Conservation (phyloP, 2,888 invertebrate genomes). For the Linyphia triangularis region DNA sequence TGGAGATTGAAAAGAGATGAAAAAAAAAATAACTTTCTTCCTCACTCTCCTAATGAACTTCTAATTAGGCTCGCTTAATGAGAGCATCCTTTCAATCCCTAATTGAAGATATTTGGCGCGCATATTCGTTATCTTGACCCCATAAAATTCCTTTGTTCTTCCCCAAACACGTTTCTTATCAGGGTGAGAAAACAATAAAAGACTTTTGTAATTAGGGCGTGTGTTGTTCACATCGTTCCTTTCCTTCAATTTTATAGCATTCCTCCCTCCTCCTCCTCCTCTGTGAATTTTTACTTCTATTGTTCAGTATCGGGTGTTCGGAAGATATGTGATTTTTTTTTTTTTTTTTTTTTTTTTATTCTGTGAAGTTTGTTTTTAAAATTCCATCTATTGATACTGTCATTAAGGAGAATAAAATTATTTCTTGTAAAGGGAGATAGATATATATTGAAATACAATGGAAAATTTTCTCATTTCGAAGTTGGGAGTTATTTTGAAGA, state of each 20-base stretch:
- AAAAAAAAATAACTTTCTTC: background rate
- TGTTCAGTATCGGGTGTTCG: background rate
- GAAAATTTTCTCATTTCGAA: too few relatives aligned
- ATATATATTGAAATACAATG: too few relatives aligned
- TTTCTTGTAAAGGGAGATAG: too few relatives aligned
- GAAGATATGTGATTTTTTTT: too few relatives aligned
- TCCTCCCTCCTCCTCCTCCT: background rate
- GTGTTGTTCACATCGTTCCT: too few relatives aligned
- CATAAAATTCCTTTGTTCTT: conserved; percentile 9
- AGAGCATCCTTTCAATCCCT: background rate
- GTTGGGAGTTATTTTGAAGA: too few relatives aligned
- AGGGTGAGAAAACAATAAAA: background rate
- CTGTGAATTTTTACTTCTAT: background rate
- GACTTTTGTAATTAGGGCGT: background rate
- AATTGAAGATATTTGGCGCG: background rate
- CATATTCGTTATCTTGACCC: conserved; percentile 52
- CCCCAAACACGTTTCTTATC: background rate
- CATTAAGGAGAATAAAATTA: too few relatives aligned
- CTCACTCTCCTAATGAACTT: background rate
- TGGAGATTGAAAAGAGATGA: background rate
- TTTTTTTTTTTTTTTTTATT: too few relatives aligned
- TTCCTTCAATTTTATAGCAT: too few relatives aligned
- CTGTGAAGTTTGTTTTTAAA: too few relatives aligned
- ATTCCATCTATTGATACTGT: too few relatives aligned
- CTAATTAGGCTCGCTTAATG: background rate